These are phyloP conservation scores for Ctena decussata DNA, from an alignment of 2,888 invertebrate species.

Conservation along the genomic window DNA sequence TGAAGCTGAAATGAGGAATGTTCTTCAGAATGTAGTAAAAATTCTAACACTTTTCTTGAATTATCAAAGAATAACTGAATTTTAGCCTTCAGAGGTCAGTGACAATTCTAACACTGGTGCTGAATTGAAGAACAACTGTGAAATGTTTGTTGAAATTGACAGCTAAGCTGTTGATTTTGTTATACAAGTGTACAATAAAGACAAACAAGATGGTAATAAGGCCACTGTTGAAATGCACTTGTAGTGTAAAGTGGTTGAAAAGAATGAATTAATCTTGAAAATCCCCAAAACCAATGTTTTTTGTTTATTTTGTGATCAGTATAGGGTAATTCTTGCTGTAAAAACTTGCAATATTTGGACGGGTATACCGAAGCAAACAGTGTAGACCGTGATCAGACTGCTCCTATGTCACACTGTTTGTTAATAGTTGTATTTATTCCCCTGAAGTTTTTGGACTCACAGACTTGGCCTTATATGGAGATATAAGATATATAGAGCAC, in stretches of 20 bases:
- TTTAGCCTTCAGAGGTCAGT: too few species aligned
- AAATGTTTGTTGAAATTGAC: neutral
- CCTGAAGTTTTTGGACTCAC: too few species aligned
- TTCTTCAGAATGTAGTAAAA: too few species aligned
- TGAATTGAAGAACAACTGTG: neutral
- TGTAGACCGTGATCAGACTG: too few species aligned
- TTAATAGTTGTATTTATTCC: too few species aligned
- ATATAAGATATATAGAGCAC: too few species aligned
- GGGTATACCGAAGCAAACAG: too few species aligned
- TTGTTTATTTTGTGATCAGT: neutral
- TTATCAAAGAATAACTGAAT: too few species aligned
- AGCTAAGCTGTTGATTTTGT: neutral
- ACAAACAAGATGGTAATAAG: neutral
- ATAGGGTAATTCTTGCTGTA: neutral
- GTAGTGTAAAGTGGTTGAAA: neutral
- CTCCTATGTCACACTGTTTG: neutral
- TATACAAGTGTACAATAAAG: neutral
- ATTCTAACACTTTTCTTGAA: too few species aligned
- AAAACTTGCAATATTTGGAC: too few species aligned
- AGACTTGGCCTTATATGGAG: too few species aligned
- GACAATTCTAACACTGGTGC: neutral
- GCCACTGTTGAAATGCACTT: neutral
- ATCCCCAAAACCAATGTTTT: slow-evolving; percentile 12
- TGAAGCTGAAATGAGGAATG: too few species aligned
- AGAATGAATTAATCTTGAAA: neutral